Evolutionary conservation across 2,888 invertebrate genomes (phyloP).

Genomic region (Drosophila siamana): DNA sequence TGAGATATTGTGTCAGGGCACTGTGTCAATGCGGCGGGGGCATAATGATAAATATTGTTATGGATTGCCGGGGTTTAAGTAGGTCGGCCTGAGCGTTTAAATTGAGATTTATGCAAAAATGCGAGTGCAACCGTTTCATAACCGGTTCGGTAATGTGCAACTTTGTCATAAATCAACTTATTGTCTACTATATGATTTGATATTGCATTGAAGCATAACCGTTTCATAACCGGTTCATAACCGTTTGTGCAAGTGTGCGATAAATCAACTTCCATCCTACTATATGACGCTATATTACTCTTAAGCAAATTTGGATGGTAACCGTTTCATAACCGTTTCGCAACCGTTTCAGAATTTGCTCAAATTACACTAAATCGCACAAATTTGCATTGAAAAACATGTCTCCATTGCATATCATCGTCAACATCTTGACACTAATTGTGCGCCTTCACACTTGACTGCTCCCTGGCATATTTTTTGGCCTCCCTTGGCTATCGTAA

Average conservation of each 20-base stretch:
- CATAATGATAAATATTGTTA: conserved; percentile 41
- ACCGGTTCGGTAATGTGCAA: no score
- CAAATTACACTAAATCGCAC: neutral
- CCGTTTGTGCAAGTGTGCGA: no score
- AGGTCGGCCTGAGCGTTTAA: neutral
- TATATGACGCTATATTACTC: no score
- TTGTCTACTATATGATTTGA: no score
- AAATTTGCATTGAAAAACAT: neutral
- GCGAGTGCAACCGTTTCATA: conserved; percentile 18
- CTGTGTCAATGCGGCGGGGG: no score
- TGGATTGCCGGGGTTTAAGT: conserved; percentile 39
- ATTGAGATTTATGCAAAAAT: conserved; percentile 22
- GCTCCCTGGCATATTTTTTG: conserved; percentile 39
- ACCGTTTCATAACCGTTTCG: neutral
- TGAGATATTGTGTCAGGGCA: conserved; percentile 55
- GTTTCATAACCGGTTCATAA: no score
- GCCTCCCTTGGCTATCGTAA: neutral
- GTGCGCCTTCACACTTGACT: conserved; percentile 66
- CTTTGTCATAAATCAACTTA: no score
- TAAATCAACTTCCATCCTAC: no score
- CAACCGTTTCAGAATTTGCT: neutral
- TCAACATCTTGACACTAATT: conserved; percentile 64
- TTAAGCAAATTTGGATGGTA: no score
- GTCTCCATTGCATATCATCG: conserved; percentile 44
- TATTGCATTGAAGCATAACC: no score